Evolutionary conservation across 1,140 invertebrate genomes (phyloP).

Genomic region (Aleiodes sp.): DNA sequence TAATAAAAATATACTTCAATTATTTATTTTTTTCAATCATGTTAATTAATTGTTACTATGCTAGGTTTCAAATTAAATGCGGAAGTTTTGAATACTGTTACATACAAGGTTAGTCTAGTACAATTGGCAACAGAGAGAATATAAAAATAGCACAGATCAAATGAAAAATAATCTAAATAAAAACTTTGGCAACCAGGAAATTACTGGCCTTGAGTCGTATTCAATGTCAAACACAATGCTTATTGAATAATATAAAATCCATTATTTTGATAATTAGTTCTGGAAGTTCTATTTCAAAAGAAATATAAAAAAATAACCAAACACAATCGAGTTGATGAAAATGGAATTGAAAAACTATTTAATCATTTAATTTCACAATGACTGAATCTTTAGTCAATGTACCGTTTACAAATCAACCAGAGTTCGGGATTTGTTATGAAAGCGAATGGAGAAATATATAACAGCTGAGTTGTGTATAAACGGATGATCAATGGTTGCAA

Average conservation of each 20-base stretch:
- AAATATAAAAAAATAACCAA: not conserved
- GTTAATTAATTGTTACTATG: not conserved
- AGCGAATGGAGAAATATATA: no score
- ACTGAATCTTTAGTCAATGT: no score
- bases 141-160: not conserved
- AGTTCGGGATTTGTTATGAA: no score
- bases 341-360: no score
- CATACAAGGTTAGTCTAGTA: not conserved
- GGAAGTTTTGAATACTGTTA: not conserved
- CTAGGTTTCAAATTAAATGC: not conserved
- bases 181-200: not conserved
- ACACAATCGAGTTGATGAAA: no score
- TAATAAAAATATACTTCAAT: no score
- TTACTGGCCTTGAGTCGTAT: not conserved
- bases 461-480: no score
- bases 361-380: no score
- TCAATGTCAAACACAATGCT: not conserved
- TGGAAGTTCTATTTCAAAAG: not conserved
- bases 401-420: no score
- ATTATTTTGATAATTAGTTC: no score
- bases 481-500: conserved; percentile 13
- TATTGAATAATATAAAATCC: no score
- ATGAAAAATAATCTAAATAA: not conserved
- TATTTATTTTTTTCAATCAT: no score
- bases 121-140: not conserved